Evolutionary conservation across 2,888 invertebrate genomes (phyloP).

Genomic region (Chaetogeoica ovagalla): DNA sequence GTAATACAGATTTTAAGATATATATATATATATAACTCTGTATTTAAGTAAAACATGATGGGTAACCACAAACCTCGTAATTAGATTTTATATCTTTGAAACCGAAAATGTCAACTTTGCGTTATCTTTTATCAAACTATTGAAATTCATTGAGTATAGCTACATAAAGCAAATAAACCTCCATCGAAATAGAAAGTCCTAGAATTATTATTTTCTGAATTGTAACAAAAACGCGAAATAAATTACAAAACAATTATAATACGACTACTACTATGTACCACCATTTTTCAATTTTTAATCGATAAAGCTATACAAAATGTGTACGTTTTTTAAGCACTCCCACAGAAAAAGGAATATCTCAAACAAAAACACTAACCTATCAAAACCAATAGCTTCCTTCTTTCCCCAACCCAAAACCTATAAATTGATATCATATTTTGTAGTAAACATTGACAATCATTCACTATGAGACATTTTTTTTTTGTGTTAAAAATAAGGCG

Average conservation of each 20-base stretch:
- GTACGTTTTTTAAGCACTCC: background rate
- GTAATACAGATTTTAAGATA: too few species aligned
- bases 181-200: too few species aligned
- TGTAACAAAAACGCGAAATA: background rate
- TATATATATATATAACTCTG: too few species aligned
- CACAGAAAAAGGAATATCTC: background rate
- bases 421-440: background rate
- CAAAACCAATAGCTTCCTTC: background rate
- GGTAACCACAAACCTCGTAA: too few species aligned
- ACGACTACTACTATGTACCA: background rate
- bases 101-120: too few species aligned
- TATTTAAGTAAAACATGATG: too few species aligned
- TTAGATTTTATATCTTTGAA: background rate
- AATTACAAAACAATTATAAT: background rate
- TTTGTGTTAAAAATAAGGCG: too few species aligned
- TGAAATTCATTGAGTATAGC: too few species aligned
- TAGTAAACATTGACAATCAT: background rate
- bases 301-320: background rate
- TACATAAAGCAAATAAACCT: too few species aligned
- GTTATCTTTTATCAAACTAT: too few species aligned
- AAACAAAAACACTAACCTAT: background rate
- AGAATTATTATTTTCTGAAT: too few species aligned
- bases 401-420: background rate
- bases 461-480: too few species aligned
- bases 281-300: background rate